Percentiles rank a stretch among this genome's conserved stretches.
These are phyloP conservation scores for Phainopepla nitens DNA, from an alignment of 2,113 vertebrate genomes.

Conservation along the genomic window DNA sequence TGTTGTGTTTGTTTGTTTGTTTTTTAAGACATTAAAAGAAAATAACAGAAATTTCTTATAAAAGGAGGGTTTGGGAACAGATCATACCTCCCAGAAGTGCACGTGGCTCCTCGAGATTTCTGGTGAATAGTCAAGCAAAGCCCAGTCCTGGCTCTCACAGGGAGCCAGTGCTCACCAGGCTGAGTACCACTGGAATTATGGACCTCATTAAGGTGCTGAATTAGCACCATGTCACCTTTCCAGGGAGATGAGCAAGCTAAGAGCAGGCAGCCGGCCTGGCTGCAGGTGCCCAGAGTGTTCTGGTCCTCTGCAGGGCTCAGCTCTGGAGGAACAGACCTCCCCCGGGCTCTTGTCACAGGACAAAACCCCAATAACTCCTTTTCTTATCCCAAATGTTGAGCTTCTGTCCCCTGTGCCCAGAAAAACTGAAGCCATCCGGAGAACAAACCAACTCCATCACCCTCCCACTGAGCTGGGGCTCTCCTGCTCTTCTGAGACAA, in stretches of 20 bases:
- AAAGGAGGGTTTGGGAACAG: neutral
- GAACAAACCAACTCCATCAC: neutral
- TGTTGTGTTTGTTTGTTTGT: neutral
- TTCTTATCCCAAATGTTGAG: neutral
- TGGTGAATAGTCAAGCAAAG: neutral
- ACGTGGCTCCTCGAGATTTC: rapidly evolving
- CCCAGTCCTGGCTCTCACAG: neutral
- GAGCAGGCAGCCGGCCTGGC: neutral
- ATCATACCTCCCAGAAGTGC: neutral
- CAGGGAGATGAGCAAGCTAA: neutral
- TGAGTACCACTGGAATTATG: rapidly evolving
- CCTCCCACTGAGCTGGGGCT: neutral
- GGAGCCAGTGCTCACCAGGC: neutral
- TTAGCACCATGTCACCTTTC: neutral
- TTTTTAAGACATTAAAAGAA: neutral
- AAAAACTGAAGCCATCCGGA: neutral
- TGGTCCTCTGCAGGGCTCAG: neutral
- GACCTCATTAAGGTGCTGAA: neutral
- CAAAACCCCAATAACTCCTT: neutral
- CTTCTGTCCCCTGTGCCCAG: rapidly evolving
- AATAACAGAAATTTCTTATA: neutral
- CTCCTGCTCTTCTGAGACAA: neutral
- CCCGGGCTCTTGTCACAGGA: neutral
- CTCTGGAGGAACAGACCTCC: neutral
- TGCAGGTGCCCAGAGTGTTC: neutral